phyloP scores from a whole-genome alignment of 2,113 vertebrate genomes.

The Gadus macrocephalus region DNA sequence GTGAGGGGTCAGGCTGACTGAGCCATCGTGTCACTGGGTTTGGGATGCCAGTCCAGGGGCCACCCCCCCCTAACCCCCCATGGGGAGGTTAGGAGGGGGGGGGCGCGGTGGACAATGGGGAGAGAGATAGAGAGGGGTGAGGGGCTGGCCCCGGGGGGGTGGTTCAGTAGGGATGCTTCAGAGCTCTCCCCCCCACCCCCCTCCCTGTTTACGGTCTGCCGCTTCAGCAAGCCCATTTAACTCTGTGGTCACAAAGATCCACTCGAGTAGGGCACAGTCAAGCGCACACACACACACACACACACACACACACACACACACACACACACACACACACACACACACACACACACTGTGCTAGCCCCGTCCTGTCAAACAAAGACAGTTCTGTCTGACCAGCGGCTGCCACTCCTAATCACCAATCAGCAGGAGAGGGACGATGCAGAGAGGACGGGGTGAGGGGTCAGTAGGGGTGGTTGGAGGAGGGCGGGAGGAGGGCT shows the following conservation, averaged over 20 bases:
- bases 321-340: slow-evolving; percentile 11
- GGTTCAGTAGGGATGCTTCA: slow-evolving; percentile 9
- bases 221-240: slow-evolving; percentile 29
- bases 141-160: slow-evolving; percentile 27
- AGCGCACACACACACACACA: slow-evolving; percentile 3
- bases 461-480: background rate
- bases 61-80: too few relatives aligned
- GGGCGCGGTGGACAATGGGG: background rate
- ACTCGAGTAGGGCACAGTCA: slow-evolving; percentile 17
- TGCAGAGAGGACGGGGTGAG: background rate
- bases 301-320: background rate
- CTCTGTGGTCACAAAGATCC: slow-evolving; percentile 21
- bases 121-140: slow-evolving; percentile 38
- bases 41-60: slow-evolving; percentile 20
- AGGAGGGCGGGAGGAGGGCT: background rate
- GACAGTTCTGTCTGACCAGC: slow-evolving; percentile 15
- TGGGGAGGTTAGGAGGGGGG: too few relatives aligned
- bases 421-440: background rate
- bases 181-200: slow-evolving; percentile 9
- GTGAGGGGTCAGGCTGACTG: slow-evolving; percentile 13
- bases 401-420: slow-evolving; percentile 9
- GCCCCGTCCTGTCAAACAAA: slow-evolving; percentile 24
- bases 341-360: too few relatives aligned
- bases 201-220: slow-evolving; percentile 14
- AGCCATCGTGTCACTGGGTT: slow-evolving; percentile 27